Percentiles rank a stretch among this genome's conserved stretches.
These are phyloP conservation scores for Camponotus pennsylvanicus DNA, from an alignment of 1,140 invertebrate genomes.

Conservation along the genomic window DNA sequence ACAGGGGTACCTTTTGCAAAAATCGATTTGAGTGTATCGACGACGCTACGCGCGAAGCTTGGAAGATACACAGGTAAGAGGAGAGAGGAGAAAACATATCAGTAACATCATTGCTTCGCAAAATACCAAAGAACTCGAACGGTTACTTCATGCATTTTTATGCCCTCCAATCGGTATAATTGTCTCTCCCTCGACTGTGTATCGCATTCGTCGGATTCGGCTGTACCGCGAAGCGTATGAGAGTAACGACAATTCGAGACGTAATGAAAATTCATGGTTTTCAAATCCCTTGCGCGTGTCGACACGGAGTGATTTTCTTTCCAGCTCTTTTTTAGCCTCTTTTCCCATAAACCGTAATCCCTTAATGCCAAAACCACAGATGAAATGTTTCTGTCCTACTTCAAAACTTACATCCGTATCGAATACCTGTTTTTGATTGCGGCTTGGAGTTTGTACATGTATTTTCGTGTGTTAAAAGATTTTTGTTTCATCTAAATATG, in stretches of 20 bases:
- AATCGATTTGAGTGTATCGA: conserved; percentile 53
- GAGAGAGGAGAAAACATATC: conserved; percentile 36
- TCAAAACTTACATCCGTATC: conserved; percentile 25
- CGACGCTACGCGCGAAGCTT: conserved; percentile 17
- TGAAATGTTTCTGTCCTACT: conserved; percentile 15
- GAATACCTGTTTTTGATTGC: conserved; percentile 39
- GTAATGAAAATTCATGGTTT: conserved; percentile 72
- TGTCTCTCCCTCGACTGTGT: conserved; percentile 51
- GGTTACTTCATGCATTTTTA: conserved; percentile 74
- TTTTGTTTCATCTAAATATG: not conserved
- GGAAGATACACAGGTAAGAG: not conserved
- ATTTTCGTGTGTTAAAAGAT: not conserved
- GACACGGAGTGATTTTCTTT: conserved; percentile 32
- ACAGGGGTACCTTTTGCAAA: conserved; percentile 42
- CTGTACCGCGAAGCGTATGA: conserved; percentile 25
- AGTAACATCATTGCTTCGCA: conserved; percentile 37
- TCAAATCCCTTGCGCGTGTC: conserved; percentile 59
- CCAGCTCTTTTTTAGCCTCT: not conserved
- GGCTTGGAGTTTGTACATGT: not conserved
- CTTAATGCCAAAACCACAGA: conserved; percentile 33
- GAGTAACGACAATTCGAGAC: conserved; percentile 69
- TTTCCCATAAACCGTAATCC: conserved; percentile 50
- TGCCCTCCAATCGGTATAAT: conserved; percentile 71
- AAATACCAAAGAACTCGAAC: conserved; percentile 62
- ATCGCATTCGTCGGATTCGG: not conserved